Percentiles rank a stretch among this genome's conserved stretches.
Conservation (phyloP, 2,113 vertebrate species). For the Neotoma lepida region DNA sequence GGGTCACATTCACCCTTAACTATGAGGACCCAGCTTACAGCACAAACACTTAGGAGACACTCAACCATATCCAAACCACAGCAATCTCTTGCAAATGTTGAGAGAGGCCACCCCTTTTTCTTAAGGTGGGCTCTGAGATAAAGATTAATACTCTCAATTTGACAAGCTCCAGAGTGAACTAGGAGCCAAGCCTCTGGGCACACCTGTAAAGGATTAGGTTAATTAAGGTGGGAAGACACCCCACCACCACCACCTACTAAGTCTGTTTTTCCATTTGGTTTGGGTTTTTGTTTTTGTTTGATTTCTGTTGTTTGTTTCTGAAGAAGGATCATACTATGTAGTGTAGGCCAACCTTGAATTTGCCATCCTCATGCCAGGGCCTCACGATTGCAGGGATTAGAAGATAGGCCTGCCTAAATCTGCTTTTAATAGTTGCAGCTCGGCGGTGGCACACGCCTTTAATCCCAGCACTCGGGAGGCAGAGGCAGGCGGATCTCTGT, state of each 20-base stretch:
- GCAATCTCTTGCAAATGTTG: no score
- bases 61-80: neutral
- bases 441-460: no score
- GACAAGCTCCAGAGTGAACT: neutral
- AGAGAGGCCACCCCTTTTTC: neutral
- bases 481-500: no score
- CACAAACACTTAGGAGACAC: neutral
- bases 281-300: neutral
- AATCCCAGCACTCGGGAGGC: no score
- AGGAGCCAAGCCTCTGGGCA: neutral
- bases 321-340: neutral
- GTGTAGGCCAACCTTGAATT: neutral
- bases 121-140: neutral
- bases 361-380: neutral
- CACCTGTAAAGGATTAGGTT: neutral
- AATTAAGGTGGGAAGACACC: neutral
- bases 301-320: neutral
- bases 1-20: neutral
- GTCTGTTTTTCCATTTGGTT: neutral
- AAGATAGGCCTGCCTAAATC: neutral
- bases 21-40: neutral
- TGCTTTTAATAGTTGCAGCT: conserved; percentile 29
- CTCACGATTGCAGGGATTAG: neutral
- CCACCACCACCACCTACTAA: neutral
- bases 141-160: neutral